Conservation (phyloP, 2,888 invertebrate genomes). For the Drosophila recens region DNA sequence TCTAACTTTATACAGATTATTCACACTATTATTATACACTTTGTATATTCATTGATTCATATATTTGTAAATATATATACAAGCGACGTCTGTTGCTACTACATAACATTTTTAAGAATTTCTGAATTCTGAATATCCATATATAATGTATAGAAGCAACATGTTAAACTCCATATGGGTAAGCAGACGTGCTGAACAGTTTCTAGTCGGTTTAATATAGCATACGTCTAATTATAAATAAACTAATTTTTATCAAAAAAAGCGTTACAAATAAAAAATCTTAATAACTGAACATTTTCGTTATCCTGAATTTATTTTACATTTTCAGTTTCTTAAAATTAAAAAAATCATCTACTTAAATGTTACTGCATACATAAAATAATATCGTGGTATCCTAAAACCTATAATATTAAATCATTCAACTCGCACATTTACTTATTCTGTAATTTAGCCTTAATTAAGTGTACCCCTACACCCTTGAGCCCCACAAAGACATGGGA, state of each 20-base stretch:
- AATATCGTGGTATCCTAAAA: conserved; percentile 7
- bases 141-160: conserved; percentile 6
- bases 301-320: conserved; percentile 4
- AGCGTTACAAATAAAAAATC: conserved; percentile 16
- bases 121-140: conserved; percentile 4
- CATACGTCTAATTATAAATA: conserved; percentile 8
- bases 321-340: conserved; percentile 6
- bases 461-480: conserved; percentile 97
- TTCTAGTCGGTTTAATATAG: conserved; percentile 14
- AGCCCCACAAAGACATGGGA: conserved; percentile 98
- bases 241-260: conserved; percentile 25
- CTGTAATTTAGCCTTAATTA: conserved; percentile 88
- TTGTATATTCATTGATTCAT: conserved; percentile 13
- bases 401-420: conserved; percentile 6
- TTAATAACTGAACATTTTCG: background rate
- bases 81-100: conserved; percentile 12
- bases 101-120: conserved; percentile 14
- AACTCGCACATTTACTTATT: conserved; percentile 12
- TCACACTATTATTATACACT: conserved; percentile 36
- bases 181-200: conserved; percentile 12
- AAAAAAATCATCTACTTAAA: conserved; percentile 23
- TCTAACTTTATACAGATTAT: conserved; percentile 44
- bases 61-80: conserved; percentile 30
- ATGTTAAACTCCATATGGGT: background rate
- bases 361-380: conserved; percentile 29